Base-by-base conservation (phyloP, 2,797 vertebrate species). In the Natrix natrix region DNA sequence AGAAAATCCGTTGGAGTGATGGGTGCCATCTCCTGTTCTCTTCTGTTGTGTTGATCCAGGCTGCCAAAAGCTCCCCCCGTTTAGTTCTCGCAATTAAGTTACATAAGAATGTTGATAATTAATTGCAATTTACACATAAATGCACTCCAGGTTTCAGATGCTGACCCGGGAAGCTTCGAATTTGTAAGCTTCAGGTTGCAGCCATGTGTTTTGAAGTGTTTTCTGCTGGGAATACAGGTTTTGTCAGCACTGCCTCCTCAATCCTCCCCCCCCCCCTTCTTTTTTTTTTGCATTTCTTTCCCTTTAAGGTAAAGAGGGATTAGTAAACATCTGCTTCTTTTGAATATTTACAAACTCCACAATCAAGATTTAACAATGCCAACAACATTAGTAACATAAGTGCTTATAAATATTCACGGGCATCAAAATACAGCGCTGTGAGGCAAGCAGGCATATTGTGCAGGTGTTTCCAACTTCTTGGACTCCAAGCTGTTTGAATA, bases 291-390 rank as follows among this genome's bases (percentile, higher is more conserved):
- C 95, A 93, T 97, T 96, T 95, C 96, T 92, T 91, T 91, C 37
- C 93, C 95, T 95, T 96, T 94, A 94, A 95, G 95, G 95, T 96
- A 96, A 96, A 95, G 94, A 93, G 94, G 94, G 92, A 95, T 96
- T 96, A 95, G 96, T 93, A 94, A 97, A 95, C 96, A 96, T 96
- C 95, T 96, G 95, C 92, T 95, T 96, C 95, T 95, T 96, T 96
- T 95, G 94, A 96, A 93, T 96, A 97, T 97, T 97, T 97, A 97
- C 97, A 97, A 96, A 97, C 96, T 97, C 97, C 95, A 94, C 89
- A 90, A 91, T 93, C 43, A 92, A 96, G 93, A 92, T 94, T 93
- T 94, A 97, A 94, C 95, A 66, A 90, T 91, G 94, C 95, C 93
- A 95, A 95, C 95, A 91, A 95, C 94, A 94, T 95, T 87, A 94